Percentiles rank a stretch among this genome's conserved stretches.
phyloP scores from a whole-genome alignment of 1,140 invertebrate genomes.

The Pentalonia nigronervosa region DNA sequence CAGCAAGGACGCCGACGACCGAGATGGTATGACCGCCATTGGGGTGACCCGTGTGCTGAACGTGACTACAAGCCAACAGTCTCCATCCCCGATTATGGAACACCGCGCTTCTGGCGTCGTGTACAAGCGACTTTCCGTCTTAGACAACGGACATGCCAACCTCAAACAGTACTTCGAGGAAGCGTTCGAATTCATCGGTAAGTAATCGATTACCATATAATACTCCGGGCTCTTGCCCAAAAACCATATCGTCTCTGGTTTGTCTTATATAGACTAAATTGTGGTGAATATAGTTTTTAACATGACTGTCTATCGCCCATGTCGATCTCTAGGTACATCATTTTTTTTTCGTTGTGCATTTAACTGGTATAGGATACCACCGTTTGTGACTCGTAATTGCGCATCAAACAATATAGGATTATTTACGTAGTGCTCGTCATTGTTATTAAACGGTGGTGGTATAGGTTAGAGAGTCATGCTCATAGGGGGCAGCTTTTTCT shows the following conservation, averaged over 20 bases:
- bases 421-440: neutral
- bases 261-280: neutral
- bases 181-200: slow-evolving; percentile 90
- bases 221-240: neutral
- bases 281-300: neutral
- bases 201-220: slow-evolving; percentile 62
- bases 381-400: neutral
- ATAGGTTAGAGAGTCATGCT: neutral
- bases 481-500: neutral
- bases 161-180: slow-evolving; percentile 92
- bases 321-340: neutral
- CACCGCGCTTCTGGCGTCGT: slow-evolving; percentile 78
- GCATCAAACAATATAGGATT: neutral
- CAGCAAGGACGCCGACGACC: slow-evolving; percentile 81
- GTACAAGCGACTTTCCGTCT: slow-evolving; percentile 83
- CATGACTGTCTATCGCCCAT: neutral
- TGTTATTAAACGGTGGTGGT: neutral
- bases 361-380: neutral
- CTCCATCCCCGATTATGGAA: slow-evolving; percentile 65
- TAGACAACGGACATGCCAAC: slow-evolving; percentile 87
- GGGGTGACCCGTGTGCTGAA: slow-evolving; percentile 81
- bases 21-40: slow-evolving; percentile 71
- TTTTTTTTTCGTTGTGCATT: neutral
- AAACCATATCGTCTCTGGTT: neutral
- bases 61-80: slow-evolving; percentile 69